Base-by-base conservation (phyloP, 2,888 invertebrate genomes). In the Papilio demoleus region DNA sequence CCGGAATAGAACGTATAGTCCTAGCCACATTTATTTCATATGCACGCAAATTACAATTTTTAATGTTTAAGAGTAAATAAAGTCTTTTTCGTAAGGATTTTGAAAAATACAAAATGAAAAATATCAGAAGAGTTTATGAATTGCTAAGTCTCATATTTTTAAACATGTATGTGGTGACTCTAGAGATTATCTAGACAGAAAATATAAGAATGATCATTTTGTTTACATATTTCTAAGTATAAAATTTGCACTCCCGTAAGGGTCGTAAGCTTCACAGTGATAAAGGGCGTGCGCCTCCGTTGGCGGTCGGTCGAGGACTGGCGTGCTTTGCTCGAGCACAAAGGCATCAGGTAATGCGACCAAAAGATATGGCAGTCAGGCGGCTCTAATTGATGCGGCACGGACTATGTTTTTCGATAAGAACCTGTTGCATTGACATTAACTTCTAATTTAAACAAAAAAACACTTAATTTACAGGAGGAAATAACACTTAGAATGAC, bases 231-330 rank as follows among this genome's bases (percentile, higher is more conserved):
- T 84, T 83, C 85, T 77, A 85, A 67, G 83, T 87, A 87, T 19
- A 87, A 88, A 87, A 88, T 89, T 87, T 77, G 70, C 75, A 75
- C 74, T 77, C 75, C 73, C 71, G 72, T 87, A 79, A 83, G 85
- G 84, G 86, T 84, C 82, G 81, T 81, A 79, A 75, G 76, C 76
- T 75, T 73, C 74, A 73, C 72, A 71, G 73, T 81, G 82, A 80
- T 81, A 71, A 81, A 86, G 86, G 86, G 82, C 90, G 90, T 85
- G 86, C 87, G 86, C 74, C 86, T 82, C 79, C 80, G 78, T 73
- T 84, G 79, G 78, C 87, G 82, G 79, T 79, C 81, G 80, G 81
- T 76, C 76, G 78, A 79, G 80, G 81, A 91, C 90, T 90, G 88
- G 53, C 72, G 67, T 50, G 59, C 36, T 58, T 56, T 67, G 70